phyloP scores from a whole-genome alignment of 2,888 invertebrate genomes.

The Sipha maydis region DNA sequence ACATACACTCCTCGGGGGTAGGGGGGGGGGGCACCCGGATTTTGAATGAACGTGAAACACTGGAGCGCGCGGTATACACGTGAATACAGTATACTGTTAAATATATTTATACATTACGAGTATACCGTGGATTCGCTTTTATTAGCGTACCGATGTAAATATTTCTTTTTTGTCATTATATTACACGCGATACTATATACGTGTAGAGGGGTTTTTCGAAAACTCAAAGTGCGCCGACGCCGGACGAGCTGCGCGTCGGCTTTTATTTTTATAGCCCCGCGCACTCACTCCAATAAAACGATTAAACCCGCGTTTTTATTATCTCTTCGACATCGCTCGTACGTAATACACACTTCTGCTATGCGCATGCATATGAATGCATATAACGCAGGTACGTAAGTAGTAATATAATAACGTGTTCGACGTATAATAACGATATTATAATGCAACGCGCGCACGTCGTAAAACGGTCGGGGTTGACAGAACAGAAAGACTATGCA shows the following conservation, averaged over 20 bases:
- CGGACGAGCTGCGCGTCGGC: slow-evolving; percentile 32
- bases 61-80: no score
- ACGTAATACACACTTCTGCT: no score
- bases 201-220: not conserved
- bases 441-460: not conserved
- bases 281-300: slow-evolving; percentile 50
- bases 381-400: not conserved
- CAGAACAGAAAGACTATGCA: not conserved
- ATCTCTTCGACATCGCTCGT: slow-evolving; percentile 35
- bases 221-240: slow-evolving; percentile 54
- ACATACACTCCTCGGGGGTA: no score
- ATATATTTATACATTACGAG: not conserved
- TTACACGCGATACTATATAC: not conserved
- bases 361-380: not conserved
- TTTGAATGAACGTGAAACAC: slow-evolving; percentile 21
- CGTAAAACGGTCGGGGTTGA: slow-evolving; percentile 36
- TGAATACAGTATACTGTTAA: not conserved
- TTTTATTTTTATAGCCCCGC: slow-evolving; percentile 53
- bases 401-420: slow-evolving; percentile 36
- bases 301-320: slow-evolving; percentile 59
- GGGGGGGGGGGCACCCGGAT: not conserved
- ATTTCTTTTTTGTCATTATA: slow-evolving; percentile 44
- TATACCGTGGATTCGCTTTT: slow-evolving; percentile 32
- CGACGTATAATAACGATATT: not conserved
- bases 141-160: slow-evolving; percentile 61